Base-by-base conservation (phyloP, 1,140 invertebrate species). In the Euura lappo region DNA sequence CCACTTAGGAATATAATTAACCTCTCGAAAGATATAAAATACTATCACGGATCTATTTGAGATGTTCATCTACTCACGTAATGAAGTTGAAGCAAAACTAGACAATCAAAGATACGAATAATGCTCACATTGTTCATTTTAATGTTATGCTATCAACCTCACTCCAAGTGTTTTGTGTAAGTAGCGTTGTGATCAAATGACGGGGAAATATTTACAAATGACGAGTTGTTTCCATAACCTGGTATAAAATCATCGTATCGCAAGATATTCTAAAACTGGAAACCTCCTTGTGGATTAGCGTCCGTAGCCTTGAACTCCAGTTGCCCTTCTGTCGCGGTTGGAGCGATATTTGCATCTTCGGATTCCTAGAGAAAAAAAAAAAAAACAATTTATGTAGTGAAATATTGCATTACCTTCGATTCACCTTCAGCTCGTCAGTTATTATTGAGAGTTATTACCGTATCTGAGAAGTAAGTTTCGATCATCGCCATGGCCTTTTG, bases 401-500 rank as follows among this genome's bases (percentile, higher is more conserved):
- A 28, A 73, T 45, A 46, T 71, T 71, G 60, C 7, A 28, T n/a
- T 28, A 28, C 64, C 13, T 45, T 74, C 3, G 8, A 72, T 51
- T 69, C 13, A 47, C 13, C 2, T 45, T 68, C 47, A 69, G 28
- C 28, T 28, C 28, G 1, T 42, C n/a, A 71, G 44, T 47, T 43
- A 13, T 4, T 28, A 28, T 28, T 28, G 71, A 71, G 67, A 65
- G n/a, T 73, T 69, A 74, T 81, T 81, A 87, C 89, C 71, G 85
- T 91, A 13, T 88, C 90, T 69, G 89, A 89, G 82, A 98, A 98
- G 86, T 92, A 98, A 0, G 89, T 91, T 79, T 98, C 96, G 74
- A 98, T 92, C 70, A 98, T 93, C 71, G 90, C 87, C 71, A 92
- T 91, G 6, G 93, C 92, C 84, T 96, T 93, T 80, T 94, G 93